phyloP scores from a whole-genome alignment of 2,888 invertebrate species.

The Acleris laterana region DNA sequence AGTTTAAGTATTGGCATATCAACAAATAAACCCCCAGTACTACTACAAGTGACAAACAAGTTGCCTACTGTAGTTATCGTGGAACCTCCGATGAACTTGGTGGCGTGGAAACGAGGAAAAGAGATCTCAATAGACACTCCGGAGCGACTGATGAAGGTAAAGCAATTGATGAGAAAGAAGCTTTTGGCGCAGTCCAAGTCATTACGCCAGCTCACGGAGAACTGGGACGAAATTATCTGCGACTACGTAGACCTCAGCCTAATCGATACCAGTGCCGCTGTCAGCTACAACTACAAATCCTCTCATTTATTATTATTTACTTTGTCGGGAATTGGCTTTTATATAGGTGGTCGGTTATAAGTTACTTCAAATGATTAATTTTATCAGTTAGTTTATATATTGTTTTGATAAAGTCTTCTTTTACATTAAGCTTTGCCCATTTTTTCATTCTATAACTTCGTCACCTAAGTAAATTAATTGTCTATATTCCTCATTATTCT shows the following conservation, averaged over 20 bases:
- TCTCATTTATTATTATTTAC: background rate
- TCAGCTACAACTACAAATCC: background rate
- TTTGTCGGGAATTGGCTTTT: background rate
- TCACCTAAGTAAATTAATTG: too few relatives aligned
- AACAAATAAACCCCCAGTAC: constrained; percentile 66
- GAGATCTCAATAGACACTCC: constrained; percentile 57
- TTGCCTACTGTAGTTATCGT: constrained; percentile 68
- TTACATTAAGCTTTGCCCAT: too few relatives aligned
- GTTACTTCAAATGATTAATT: too few relatives aligned
- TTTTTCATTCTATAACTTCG: too few relatives aligned
- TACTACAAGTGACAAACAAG: constrained; percentile 63
- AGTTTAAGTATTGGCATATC: constrained; percentile 43
- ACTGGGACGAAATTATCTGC: constrained; percentile 73
- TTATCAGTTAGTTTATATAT: too few relatives aligned
- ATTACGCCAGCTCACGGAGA: constrained; percentile 68
- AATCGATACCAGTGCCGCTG: constrained; percentile 39
- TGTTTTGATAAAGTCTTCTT: too few relatives aligned
- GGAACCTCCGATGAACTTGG: constrained; percentile 52
- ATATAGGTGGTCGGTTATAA: background rate
- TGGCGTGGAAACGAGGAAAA: constrained; percentile 52
- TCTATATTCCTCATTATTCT: too few relatives aligned
- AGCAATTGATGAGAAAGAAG: constrained; percentile 67
- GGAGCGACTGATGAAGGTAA: constrained; percentile 56
- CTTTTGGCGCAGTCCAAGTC: constrained; percentile 60
- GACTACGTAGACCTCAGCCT: constrained; percentile 69